A percentile compares a stretch with the other conserved stretches of the same genome.
Conservation (phyloP, 2,888 invertebrate genomes). For the Nomada goodeniana region DNA sequence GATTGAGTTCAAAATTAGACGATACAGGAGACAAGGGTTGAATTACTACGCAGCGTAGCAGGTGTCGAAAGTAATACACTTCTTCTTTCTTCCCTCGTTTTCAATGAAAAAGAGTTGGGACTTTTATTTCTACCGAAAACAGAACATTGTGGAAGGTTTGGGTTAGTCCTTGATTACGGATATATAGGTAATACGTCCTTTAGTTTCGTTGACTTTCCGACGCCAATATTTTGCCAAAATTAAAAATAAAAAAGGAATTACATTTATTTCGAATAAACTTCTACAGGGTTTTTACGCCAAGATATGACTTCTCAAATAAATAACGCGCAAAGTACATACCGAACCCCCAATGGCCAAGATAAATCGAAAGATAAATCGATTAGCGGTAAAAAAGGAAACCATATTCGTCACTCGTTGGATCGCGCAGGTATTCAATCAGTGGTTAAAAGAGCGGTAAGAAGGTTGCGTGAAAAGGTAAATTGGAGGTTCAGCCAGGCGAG, state of each 20-base stretch:
- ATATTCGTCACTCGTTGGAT: neutral
- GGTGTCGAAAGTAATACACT: neutral
- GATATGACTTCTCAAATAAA: too few relatives aligned
- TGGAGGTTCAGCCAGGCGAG: conserved; percentile 43
- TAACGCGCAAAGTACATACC: too few relatives aligned
- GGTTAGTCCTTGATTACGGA: too few relatives aligned
- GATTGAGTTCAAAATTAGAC: conserved; percentile 49
- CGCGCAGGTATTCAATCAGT: neutral
- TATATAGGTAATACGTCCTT: too few relatives aligned
- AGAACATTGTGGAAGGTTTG: too few relatives aligned
- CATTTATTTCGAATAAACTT: too few relatives aligned
- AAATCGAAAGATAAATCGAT: neutral
- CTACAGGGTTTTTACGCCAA: too few relatives aligned
- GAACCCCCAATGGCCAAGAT: too few relatives aligned
- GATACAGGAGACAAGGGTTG: neutral
- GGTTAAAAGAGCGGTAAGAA: neutral
- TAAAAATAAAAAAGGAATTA: too few relatives aligned
- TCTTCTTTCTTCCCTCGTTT: neutral
- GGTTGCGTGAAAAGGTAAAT: conserved; percentile 43
- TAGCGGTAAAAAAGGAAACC: neutral
- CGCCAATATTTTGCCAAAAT: too few relatives aligned
- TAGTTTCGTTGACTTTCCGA: too few relatives aligned
- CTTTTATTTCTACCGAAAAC: neutral
- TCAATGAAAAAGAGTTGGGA: neutral
- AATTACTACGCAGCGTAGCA: neutral